Conservation (phyloP, 1,140 invertebrate genomes). For the Drosophila sp. region DNA sequence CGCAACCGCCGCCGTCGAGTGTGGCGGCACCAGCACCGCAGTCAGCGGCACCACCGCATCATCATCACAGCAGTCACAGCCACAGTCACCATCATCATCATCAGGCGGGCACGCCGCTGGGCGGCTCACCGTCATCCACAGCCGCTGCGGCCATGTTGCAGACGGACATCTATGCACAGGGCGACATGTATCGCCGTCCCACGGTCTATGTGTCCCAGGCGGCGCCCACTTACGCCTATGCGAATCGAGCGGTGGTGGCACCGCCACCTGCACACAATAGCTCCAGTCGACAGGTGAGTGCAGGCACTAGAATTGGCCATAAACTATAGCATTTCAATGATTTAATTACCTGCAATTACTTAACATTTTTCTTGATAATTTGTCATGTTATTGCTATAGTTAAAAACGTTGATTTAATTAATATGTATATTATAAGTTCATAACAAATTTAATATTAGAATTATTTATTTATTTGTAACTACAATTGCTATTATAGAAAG, state of each 20-base stretch:
- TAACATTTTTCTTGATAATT: neutral
- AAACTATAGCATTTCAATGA: neutral
- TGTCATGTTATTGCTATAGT: too few relatives aligned
- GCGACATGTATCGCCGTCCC: slow-evolving; percentile 87
- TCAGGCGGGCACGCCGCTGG: slow-evolving; percentile 81
- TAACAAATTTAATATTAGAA: too few relatives aligned
- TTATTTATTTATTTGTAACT: too few relatives aligned
- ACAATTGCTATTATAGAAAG: too few relatives aligned
- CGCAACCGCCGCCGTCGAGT: slow-evolving; percentile 61
- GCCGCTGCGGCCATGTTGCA: slow-evolving; percentile 85
- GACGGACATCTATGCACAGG: slow-evolving; percentile 86
- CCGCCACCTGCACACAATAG: slow-evolving; percentile 94
- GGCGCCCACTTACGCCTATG: slow-evolving; percentile 77
- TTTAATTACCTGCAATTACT: neutral
- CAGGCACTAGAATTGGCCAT: neutral
- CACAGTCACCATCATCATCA: slow-evolving; percentile 70
- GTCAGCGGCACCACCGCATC: slow-evolving; percentile 32
- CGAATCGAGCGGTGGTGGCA: slow-evolving; percentile 89
- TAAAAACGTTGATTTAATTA: too few relatives aligned
- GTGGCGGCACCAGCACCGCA: slow-evolving; percentile 20
- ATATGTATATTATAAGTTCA: too few relatives aligned
- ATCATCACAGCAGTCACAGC: slow-evolving; percentile 55
- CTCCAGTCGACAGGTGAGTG: slow-evolving; percentile 89
- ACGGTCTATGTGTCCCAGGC: slow-evolving; percentile 87
- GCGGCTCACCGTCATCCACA: slow-evolving; percentile 77